Base-by-base conservation (phyloP, 1,140 invertebrate species). In the Procambarus virginalis region DNA sequence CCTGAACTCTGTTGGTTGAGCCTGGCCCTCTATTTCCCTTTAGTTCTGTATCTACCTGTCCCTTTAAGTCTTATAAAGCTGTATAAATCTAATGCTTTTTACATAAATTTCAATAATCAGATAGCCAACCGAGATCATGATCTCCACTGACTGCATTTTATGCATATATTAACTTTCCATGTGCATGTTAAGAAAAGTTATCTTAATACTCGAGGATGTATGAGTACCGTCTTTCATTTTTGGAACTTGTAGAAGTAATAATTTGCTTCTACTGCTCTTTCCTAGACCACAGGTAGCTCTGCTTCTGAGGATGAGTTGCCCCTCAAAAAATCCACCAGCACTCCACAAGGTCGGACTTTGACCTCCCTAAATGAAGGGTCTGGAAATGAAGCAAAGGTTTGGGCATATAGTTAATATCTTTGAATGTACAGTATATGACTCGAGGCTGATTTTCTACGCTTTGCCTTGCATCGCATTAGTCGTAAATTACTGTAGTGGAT, bases 221-320 rank as follows among this genome's bases (percentile, higher is more conserved):
- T 34, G 34, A 34, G 34, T 34, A 34, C 34, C 14, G 64, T 20
- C 12, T 6, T 73, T 73, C n/a, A 73, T 73, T 6, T 73, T n/a
- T 34, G 2, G 5, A 73, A 73, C n/a, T 20, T 34, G 68, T 22
- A 73, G 22, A 73, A 73, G 68, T 34, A 73, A 73, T 73, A 73
- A 73, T 20, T 34, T 73, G 68, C 68, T 73, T 73, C 68, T 73
- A 73, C 68, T 73, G 68, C 80, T 82, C 58, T 79, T 64, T 48
- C 73, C 58, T 89, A 89, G 86, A 89, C 86, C 80, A 89, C 86
- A 83, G 86, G 86, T 45, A 89, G 86, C 86, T 89, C 86, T 70
- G 80, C 86, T 64, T 89, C 86, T 49, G 86, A 89, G 64, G 86
- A 89, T 83, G 86, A 89, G 73, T 73, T 89, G 34, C 80, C 86